Evolutionary conservation across 1,140 invertebrate genomes (phyloP).

Genomic region (Tetraneura akinire): DNA sequence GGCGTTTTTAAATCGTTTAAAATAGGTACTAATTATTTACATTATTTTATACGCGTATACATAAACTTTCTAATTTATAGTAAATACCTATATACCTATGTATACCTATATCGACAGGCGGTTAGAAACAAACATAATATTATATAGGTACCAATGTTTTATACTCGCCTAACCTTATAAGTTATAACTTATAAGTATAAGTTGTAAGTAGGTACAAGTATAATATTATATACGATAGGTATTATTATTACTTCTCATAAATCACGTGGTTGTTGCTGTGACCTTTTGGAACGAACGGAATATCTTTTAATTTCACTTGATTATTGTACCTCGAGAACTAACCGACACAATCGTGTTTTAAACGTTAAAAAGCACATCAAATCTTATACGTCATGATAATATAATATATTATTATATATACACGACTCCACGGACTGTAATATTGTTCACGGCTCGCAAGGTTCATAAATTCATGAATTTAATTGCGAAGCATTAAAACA

Average conservation of each 20-base stretch:
- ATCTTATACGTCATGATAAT: not conserved
- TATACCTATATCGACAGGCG: no score
- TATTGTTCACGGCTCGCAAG: not conserved
- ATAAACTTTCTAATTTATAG: not conserved
- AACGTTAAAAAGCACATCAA: constrained; percentile 9
- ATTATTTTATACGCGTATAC: no score
- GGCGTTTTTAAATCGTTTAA: no score
- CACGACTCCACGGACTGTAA: no score
- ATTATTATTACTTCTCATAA: constrained; percentile 3
- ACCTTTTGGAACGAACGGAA: not conserved
- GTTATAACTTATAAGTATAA: no score
- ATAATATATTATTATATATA: no score
- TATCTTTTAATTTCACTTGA: constrained; percentile 29
- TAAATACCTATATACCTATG: no score
- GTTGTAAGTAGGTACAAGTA: no score
- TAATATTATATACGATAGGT: not conserved
- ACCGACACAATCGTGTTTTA: not conserved
- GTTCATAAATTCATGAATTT: not conserved
- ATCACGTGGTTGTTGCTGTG: not conserved
- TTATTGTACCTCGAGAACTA: constrained; percentile 11
- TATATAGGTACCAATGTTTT: not conserved
- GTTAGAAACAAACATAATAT: no score
- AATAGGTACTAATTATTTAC: no score
- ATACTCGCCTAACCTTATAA: not conserved
- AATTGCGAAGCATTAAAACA: constrained; percentile 1